Base-by-base conservation (phyloP, 2,888 invertebrate species). In the Beris morrisii region DNA sequence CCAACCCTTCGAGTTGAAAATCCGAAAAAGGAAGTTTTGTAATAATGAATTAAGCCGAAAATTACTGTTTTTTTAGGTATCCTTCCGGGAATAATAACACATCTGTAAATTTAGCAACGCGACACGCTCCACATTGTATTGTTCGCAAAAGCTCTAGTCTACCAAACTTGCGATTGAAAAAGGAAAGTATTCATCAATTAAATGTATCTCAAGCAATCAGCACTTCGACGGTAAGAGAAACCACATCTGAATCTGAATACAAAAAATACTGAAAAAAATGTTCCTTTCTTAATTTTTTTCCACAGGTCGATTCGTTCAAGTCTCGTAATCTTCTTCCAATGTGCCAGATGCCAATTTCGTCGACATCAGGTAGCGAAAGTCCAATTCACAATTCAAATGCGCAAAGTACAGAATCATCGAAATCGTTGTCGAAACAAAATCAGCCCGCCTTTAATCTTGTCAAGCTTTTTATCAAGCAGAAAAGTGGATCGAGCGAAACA, bases 381-480 rank as follows among this genome's bases (percentile, higher is more conserved):
- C 78, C 71, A 72, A 73, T 67, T 74, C 76, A 69, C 64, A 52
- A 67, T 48, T 69, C 70, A 13, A 69, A 65, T 53, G 54, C 65
- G 32, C 67, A 66, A 30, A 69, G 67, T 46, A 67, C 67, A 1
- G 67, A 69, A 22, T 64, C 65, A 56, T 66, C 67, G 32, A 65
- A 68, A 38, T 64, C 65, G 48, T 64, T 67, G 31, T 64, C 68
- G 28, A 55, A 63, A 45, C 56, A 63, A 57, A 84, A 87, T 72
- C 86, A 89, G 70, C 88, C 88, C 75, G 87, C 90, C 72, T 88
- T 93, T 78, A 93, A 89, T 80, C 85, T 94, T 75, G 91, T 94
- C 52, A 91, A 91, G 79, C 83, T 93, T 71, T 94, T 93, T 76
- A 93, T 94, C 85, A 93, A 93, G 79, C 93, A 93, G 77, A 92